phyloP scores from a whole-genome alignment of 2,888 invertebrate genomes.

The Drepanosiphum platanoidis region DNA sequence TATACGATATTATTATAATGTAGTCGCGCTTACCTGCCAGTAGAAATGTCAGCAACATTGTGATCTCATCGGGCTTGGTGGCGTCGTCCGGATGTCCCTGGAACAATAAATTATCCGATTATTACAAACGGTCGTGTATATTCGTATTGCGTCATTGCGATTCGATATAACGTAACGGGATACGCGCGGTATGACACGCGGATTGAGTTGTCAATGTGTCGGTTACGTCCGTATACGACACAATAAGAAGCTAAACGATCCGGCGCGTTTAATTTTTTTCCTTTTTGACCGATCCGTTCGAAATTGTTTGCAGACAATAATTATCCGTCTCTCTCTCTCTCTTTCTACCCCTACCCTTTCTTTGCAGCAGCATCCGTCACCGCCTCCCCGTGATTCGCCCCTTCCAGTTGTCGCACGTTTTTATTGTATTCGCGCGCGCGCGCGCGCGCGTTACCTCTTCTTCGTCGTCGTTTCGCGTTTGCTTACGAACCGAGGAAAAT shows the following conservation, averaged over 20 bases:
- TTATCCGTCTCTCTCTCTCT: background rate
- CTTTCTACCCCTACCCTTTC: background rate
- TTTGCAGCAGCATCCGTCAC: too few relatives aligned
- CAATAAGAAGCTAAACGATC: conserved; percentile 35
- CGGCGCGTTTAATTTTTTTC: conserved; percentile 30
- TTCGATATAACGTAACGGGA: conserved; percentile 6
- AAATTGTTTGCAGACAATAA: conserved; percentile 22
- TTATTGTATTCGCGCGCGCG: background rate
- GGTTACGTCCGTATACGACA: conserved; percentile 23
- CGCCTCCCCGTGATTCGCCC: too few relatives aligned
- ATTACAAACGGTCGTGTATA: background rate
- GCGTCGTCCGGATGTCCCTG: conserved; percentile 56
- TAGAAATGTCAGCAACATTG: conserved; percentile 61
- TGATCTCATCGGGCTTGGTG: conserved; percentile 58
- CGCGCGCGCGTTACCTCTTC: background rate
- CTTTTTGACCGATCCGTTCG: conserved; percentile 39
- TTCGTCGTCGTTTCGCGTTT: conserved; percentile 3
- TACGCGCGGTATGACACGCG: background rate
- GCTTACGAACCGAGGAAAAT: conserved; percentile 39
- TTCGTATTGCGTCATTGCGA: conserved; percentile 1
- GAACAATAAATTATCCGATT: conserved; percentile 42
- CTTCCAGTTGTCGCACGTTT: background rate
- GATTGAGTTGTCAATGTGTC: conserved; percentile 39
- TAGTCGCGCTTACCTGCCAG: conserved; percentile 39
- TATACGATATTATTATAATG: too few relatives aligned